Evolutionary conservation across 2,797 vertebrate species (phyloP).

Genomic region (Pseudomugil gertrudae): DNA sequence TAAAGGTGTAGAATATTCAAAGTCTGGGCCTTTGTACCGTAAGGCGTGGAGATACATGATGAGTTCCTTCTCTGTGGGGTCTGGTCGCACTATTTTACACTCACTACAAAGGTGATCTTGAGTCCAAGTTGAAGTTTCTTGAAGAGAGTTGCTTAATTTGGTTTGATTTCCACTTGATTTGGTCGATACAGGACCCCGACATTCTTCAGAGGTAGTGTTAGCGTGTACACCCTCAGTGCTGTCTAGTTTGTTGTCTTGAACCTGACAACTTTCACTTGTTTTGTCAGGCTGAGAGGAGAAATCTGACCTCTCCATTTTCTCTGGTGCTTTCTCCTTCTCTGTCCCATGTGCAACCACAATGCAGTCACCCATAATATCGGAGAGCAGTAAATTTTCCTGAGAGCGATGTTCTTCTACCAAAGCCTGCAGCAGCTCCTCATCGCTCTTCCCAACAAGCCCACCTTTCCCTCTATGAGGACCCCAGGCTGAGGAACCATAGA

Average conservation of each 20-base stretch:
- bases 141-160: not conserved
- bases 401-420: conserved; percentile 88
- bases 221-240: not conserved
- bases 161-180: conserved; percentile 30
- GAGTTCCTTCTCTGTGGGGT: conserved; percentile 91
- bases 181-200: not conserved
- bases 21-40: conserved; percentile 92
- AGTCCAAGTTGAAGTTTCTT: conserved; percentile 6
- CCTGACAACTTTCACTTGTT: conserved; percentile 9
- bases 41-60: conserved; percentile 96
- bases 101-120: conserved; percentile 90
- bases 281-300: not conserved
- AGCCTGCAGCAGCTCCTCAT: conserved; percentile 89
- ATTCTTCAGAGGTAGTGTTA: not conserved
- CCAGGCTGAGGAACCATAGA: conserved; percentile 94
- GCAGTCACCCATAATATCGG: conserved; percentile 78
- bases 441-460: conserved; percentile 84
- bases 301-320: not conserved
- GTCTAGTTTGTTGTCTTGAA: conserved; percentile 6
- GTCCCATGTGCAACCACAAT: conserved; percentile 8
- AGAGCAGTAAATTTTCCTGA: conserved; percentile 86
- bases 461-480: conserved; percentile 89
- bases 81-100: conserved; percentile 85
- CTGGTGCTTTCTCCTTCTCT: conserved; percentile 13
- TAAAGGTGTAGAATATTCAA: conserved; percentile 90